These are phyloP conservation scores for Macroramphosus scolopax DNA, from an alignment of 2,797 vertebrate genomes.

Conservation along the genomic window DNA sequence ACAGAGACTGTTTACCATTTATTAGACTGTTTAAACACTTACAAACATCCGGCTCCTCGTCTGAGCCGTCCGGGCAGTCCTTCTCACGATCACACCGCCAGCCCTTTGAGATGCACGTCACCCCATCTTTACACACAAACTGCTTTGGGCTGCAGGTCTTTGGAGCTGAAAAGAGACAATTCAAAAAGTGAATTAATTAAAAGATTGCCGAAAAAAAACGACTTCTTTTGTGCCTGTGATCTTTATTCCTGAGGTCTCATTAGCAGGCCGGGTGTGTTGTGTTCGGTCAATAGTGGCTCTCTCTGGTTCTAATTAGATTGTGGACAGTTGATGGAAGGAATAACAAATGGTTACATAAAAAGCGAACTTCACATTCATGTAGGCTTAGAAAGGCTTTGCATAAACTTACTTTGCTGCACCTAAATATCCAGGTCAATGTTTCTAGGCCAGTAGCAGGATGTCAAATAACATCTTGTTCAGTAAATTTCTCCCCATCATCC, in stretches of 20 bases:
- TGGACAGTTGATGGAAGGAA: slow-evolving; percentile 30
- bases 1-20: neutral
- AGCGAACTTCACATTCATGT: slow-evolving; percentile 11
- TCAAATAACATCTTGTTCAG: slow-evolving; percentile 71
- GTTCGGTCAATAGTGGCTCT: slow-evolving; percentile 53
- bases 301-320: slow-evolving; percentile 48
- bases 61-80: slow-evolving; percentile 96
- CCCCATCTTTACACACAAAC: slow-evolving; percentile 95
- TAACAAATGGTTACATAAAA: slow-evolving; percentile 18
- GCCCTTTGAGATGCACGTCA: slow-evolving; percentile 97
- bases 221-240: slow-evolving; percentile 38
- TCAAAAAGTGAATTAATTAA: slow-evolving; percentile 30
- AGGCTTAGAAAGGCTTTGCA: slow-evolving; percentile 22
- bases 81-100: slow-evolving; percentile 97
- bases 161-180: slow-evolving; percentile 77
- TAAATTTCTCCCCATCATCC: slow-evolving; percentile 20
- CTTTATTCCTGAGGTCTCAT: slow-evolving; percentile 60
- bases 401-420: slow-evolving; percentile 33
- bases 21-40: slow-evolving; percentile 70
- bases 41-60: slow-evolving; percentile 95
- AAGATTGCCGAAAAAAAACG: slow-evolving; percentile 14
- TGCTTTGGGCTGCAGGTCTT: slow-evolving; percentile 98
- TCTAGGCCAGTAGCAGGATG: slow-evolving; percentile 63
- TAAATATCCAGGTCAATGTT: slow-evolving; percentile 68
- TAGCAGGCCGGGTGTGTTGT: slow-evolving; percentile 46